These are phyloP conservation scores for Hydrozoanthus tunicans DNA, from an alignment of 64 coral and sea anemone genomes.

Conservation along the genomic window DNA sequence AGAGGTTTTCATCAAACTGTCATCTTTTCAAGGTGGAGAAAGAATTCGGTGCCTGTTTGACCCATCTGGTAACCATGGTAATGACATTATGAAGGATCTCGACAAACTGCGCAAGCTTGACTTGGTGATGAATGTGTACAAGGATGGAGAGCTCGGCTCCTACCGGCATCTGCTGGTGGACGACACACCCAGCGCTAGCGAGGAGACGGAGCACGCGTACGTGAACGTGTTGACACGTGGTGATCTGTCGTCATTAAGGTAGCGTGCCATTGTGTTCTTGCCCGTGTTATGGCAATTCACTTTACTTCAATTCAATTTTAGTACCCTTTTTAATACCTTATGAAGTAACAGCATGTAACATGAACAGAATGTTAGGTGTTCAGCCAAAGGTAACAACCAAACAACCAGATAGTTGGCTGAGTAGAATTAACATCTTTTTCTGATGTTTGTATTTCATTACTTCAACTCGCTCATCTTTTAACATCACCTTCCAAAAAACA, in stretches of 20 bases:
- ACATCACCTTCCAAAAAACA: too few relatives aligned
- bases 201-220: conserved; percentile 86
- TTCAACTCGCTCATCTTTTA: too few relatives aligned
- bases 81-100: conserved; percentile 43
- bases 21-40: conserved; percentile 60
- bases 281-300: not conserved
- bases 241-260: conserved; percentile 77
- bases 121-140: conserved; percentile 83
- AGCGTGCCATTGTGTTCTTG: not conserved
- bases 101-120: conserved; percentile 54
- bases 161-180: conserved; percentile 72
- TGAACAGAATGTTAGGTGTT: too few relatives aligned
- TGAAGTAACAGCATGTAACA: too few relatives aligned
- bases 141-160: conserved; percentile 53
- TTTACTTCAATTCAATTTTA: not conserved
- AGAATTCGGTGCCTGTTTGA: conserved; percentile 83
- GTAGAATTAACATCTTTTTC: too few relatives aligned
- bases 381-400: too few relatives aligned
- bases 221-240: conserved; percentile 85
- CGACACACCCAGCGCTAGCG: conserved; percentile 16
- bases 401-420: too few relatives aligned
- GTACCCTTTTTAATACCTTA: too few relatives aligned
- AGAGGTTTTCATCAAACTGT: not conserved
- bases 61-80: conserved; percentile 13
- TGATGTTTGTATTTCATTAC: too few relatives aligned